Base-by-base conservation (phyloP, 2,113 vertebrate genomes). In the Henicopernis longicauda region DNA sequence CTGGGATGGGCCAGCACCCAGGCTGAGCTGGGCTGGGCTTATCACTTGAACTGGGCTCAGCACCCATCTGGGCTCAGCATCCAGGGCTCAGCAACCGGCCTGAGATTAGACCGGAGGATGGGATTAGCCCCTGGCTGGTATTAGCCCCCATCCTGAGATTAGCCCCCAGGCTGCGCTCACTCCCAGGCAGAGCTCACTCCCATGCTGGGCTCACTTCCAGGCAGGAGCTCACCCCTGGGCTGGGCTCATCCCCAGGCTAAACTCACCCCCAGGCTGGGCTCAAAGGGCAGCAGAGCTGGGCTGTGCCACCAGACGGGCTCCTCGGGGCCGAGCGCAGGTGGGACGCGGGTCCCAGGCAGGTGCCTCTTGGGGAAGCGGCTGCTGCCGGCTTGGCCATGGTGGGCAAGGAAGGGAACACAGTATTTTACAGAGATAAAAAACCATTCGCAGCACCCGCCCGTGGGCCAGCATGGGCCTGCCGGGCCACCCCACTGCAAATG, bases 381-480 rank as follows among this genome's bases (percentile, higher is more conserved):
- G 52, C 49, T 38, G 66, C 49, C 82, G 71, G 44, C 18, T 21
- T 10, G 42, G 66, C 73, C 5, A 1, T 4, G 40, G 47, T 1
- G 1, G 18, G 26, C 0, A 1, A 25, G 54, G 27, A 27, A 76
- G 74, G 42, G 45, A 34, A 44, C 18, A 17, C 0, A 3, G 22
- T 7, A 21, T 25, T 55, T 50, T 29, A 23, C 16, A 54, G 82
- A 83, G 52, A 25, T 25, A 49, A 38, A 16, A 17, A 65, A 55
- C 25, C 3, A 1, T 20, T n/a, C 2, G 1, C 40, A 40, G 45
- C 32, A 62, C 66, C 36, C 0, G 1, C 20, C 58, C 3, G 0
- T 18, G 27, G 58, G 57, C 26, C 20, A 52, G 15, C 73, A 36
- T 1, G 4, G 47, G 16, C 42, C 85, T 89, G 77, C 45, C 77